Evolutionary conservation across 2,797 vertebrate species (phyloP).

Genomic region (Brachyalestes nurse): DNA sequence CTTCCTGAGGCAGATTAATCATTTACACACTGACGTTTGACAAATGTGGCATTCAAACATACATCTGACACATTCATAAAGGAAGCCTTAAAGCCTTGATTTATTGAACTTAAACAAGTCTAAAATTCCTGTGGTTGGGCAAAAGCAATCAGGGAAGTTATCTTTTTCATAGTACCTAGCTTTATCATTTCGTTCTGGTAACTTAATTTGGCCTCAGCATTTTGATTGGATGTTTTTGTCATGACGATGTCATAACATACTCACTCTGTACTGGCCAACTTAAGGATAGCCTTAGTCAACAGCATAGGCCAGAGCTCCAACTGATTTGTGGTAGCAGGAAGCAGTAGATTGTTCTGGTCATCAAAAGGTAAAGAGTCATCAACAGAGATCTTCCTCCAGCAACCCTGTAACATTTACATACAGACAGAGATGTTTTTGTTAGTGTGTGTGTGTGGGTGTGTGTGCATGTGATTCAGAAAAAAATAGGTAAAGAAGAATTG

Average conservation of each 20-base stretch:
- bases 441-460: background rate
- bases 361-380: slow-evolving; percentile 92
- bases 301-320: slow-evolving; percentile 95
- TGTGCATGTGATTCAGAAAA: no score
- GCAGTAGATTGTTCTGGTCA: slow-evolving; percentile 84
- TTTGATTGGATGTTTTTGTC: background rate
- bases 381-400: slow-evolving; percentile 91
- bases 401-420: slow-evolving; percentile 77
- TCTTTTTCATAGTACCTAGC: no score
- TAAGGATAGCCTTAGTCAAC: slow-evolving; percentile 91
- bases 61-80: slow-evolving; percentile 1
- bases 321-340: slow-evolving; percentile 83
- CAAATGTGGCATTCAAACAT: background rate
- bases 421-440: slow-evolving; percentile 11
- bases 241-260: slow-evolving; percentile 59
- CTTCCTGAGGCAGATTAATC: slow-evolving; percentile 38
- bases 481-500: background rate
- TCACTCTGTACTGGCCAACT: slow-evolving; percentile 89
- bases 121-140: background rate
- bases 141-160: background rate
- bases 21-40: slow-evolving; percentile 27
- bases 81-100: background rate
- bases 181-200: background rate
- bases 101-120: background rate
- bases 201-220: background rate